Conservation (phyloP, 2,797 vertebrate species). For the Scolopax bukidnonensis region DNA sequence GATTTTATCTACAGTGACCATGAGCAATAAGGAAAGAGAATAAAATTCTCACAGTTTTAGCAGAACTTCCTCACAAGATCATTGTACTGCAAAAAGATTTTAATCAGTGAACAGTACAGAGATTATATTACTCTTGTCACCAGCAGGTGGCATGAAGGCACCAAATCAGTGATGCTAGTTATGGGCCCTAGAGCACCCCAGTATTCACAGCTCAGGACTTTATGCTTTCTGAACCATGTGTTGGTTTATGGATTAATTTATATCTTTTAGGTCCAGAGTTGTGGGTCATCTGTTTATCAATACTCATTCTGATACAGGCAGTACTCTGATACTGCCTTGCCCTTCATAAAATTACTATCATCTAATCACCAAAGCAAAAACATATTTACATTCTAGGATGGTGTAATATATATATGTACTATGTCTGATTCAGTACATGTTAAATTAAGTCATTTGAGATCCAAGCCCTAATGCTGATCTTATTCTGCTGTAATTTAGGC, state of each 20-base stretch:
- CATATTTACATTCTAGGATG: not conserved
- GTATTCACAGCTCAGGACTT: not conserved
- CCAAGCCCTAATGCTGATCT: not conserved
- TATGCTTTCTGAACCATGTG: not conserved
- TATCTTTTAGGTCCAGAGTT: not conserved
- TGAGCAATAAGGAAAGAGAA: not conserved
- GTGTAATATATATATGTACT: not conserved
- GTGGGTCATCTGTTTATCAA: not conserved
- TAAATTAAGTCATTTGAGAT: not conserved
- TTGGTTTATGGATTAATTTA: not conserved
- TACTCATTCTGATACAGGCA: not conserved
- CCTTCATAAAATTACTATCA: not conserved
- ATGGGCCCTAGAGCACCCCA: fast-evolving
- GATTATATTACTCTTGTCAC: not conserved
- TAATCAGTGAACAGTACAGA: not conserved
- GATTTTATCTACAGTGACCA: not conserved
- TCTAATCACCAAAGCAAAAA: not conserved
- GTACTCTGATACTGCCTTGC: not conserved
- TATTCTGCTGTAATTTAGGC: not conserved
- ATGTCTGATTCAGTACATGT: not conserved
- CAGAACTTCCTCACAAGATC: not conserved
- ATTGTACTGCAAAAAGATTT: not conserved
- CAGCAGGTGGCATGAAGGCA: not conserved
- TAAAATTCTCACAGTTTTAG: not conserved
- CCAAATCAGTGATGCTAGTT: not conserved